Evolutionary conservation across 2,888 invertebrate genomes (phyloP), one percentile per base, ranked within the genome.

Genomic region (Neoascia interrupta): DNA sequence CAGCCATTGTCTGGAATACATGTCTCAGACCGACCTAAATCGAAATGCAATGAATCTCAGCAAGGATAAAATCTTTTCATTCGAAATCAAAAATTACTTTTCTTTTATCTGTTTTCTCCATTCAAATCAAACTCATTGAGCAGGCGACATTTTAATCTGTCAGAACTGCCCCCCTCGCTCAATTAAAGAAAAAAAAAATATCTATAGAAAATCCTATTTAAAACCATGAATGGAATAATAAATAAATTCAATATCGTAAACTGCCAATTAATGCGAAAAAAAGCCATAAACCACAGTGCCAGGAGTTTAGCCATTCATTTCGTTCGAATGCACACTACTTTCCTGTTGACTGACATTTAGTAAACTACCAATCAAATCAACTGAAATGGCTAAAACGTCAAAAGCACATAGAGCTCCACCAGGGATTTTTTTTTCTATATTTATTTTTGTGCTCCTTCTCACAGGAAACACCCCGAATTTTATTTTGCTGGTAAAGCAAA

Each of bases 321-420:
- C 45, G 11, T 19, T 45, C 34, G 36, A 60, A 16, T 43, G 43
- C 45, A 60, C 10, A 21, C 21, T 11, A 4, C 4, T 26, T 26
- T 19, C 39, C 13, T 31, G 8, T 39, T 15, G n/a, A n/a, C 51
- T 41, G 51, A 8, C 23, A 51, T 36, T 51, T 5, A 16, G 21
- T 56, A 63, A 64, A 23, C 70, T 18, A 31, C 37, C 56, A 70
- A 76, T 70, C 70, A 76, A 64, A 64, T 70, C 76, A 64, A 54
- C 64, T 36, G 51, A 70, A 76, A 70, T 63, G 51, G 75, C 51
- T 58, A 53, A 76, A 66, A 56, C 70, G 76, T 70, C 76, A 76
- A 76, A 53, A 70, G 70, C 76, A 76, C 51, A 72, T 49, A 70
- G 41, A 53, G 31, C 51, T 58, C 47, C 36, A 6, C 19, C 19